These are phyloP conservation scores for Rhingia rostrata DNA, from an alignment of 2,888 invertebrate species.

Conservation along the genomic window DNA sequence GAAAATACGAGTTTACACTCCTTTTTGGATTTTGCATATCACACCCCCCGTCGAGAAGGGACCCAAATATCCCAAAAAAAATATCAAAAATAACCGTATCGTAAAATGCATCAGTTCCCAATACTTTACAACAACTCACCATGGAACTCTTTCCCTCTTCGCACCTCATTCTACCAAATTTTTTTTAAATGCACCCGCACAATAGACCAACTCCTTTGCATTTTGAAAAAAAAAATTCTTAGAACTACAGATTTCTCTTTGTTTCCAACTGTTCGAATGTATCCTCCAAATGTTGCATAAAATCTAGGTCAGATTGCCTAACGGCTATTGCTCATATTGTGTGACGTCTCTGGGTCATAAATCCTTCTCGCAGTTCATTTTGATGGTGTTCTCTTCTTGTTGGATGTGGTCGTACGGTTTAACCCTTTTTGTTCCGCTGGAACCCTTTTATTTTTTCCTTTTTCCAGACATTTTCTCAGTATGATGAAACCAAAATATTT, in stretches of 20 bases:
- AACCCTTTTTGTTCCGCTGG: slow-evolving; percentile 60
- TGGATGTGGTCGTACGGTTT: slow-evolving; percentile 63
- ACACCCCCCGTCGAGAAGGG: slow-evolving; percentile 30
- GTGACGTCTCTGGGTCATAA: slow-evolving; percentile 57
- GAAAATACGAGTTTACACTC: background rate
- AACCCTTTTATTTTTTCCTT: slow-evolving; percentile 36
- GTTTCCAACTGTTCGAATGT: background rate
- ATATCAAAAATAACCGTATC: slow-evolving; percentile 11
- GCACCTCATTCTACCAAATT: slow-evolving; percentile 31
- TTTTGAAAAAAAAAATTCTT: slow-evolving; percentile 37
- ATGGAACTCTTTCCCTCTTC: slow-evolving; percentile 36
- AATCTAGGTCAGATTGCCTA: slow-evolving; percentile 67
- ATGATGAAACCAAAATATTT: slow-evolving; percentile 79
- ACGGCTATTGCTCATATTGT: slow-evolving; percentile 54
- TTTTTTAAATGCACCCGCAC: slow-evolving; percentile 4
- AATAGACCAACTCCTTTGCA: slow-evolving; percentile 36
- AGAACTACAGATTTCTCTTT: slow-evolving; percentile 53
- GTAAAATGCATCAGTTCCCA: slow-evolving; percentile 41
- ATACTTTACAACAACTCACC: background rate
- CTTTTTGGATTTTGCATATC: slow-evolving; percentile 45
- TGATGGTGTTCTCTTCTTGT: background rate
- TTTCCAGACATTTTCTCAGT: background rate
- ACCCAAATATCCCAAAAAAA: slow-evolving; percentile 5
- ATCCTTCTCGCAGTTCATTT: slow-evolving; percentile 35
- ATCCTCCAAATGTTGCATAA: slow-evolving; percentile 42